phyloP scores from a whole-genome alignment of 2,888 invertebrate species.

The Podabrus alpinus region DNA sequence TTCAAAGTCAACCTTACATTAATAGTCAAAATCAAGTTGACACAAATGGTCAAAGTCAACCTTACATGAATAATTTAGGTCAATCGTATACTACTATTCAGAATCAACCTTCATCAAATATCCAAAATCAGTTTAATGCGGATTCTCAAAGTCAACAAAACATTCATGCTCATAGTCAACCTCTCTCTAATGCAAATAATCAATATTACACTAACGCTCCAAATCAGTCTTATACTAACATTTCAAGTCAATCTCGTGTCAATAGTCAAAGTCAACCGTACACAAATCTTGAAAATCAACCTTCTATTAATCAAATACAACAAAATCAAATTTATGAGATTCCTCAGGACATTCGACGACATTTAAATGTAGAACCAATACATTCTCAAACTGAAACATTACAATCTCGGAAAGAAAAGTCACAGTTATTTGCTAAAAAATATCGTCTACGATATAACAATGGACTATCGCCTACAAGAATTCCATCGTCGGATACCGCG shows the following conservation, averaged over 20 bases:
- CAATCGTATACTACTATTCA: too few relatives aligned
- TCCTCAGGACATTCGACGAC: not conserved
- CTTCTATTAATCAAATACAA: not conserved
- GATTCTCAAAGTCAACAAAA: too few relatives aligned
- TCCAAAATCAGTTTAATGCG: too few relatives aligned
- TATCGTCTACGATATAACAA: not conserved
- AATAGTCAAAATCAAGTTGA: too few relatives aligned
- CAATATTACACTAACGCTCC: not conserved
- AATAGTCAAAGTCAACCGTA: not conserved
- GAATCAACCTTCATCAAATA: too few relatives aligned
- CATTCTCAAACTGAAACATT: not conserved
- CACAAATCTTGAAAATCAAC: not conserved
- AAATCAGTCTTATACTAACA: not conserved
- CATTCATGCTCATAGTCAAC: not conserved
- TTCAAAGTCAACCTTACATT: not conserved
- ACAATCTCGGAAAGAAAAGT: not conserved
- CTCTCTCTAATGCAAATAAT: not conserved
- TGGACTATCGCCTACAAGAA: not conserved
- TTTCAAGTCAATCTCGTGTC: not conserved
- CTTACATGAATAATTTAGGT: too few relatives aligned
- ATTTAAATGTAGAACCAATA: not conserved
- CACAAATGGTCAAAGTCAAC: too few relatives aligned
- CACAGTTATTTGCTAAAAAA: not conserved
- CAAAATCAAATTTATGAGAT: not conserved
- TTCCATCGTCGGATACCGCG: not conserved